Percentiles rank a stretch among this genome's conserved stretches.
phyloP scores from a whole-genome alignment of 2,113 vertebrate genomes.

The Neolamprologus toae region DNA sequence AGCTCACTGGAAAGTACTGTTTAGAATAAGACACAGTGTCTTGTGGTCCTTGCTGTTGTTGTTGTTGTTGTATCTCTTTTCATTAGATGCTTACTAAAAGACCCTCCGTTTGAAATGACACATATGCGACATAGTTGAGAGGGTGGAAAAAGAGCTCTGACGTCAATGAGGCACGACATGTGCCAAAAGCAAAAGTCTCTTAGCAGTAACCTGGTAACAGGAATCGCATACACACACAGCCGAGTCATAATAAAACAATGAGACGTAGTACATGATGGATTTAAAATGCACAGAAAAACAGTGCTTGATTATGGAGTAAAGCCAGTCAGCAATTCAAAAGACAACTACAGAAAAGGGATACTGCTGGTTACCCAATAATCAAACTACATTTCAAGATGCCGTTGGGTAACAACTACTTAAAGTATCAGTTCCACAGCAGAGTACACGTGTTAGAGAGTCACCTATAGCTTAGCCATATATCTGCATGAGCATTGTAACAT shows the following conservation, averaged over 20 bases:
- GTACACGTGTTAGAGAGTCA: neutral
- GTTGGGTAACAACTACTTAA: neutral
- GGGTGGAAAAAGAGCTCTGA: constrained; percentile 50
- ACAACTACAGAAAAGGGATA: neutral
- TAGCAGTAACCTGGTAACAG: constrained; percentile 73
- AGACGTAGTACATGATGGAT: neutral
- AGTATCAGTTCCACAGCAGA: constrained; percentile 3
- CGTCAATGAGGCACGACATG: constrained; percentile 63
- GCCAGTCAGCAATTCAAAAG: neutral
- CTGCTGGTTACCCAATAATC: neutral
- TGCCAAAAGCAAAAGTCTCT: constrained; percentile 64
- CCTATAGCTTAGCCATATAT: neutral
- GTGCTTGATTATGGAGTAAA: neutral
- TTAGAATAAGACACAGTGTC: constrained; percentile 19
- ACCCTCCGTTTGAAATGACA: constrained; percentile 38
- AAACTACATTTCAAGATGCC: constrained; percentile 1
- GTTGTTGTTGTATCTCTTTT: constrained; percentile 21
- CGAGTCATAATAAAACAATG: constrained; percentile 38
- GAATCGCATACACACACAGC: constrained; percentile 33
- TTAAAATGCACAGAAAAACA: constrained; percentile 1
- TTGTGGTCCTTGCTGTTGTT: constrained; percentile 17
- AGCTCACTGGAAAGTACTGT: constrained; percentile 37
- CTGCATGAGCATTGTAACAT: constrained; percentile 25
- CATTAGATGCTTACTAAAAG: constrained; percentile 25
- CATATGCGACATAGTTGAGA: constrained; percentile 30